Conservation (phyloP, 2,888 invertebrate species). For the Hirtodrosophila alboralis region DNA sequence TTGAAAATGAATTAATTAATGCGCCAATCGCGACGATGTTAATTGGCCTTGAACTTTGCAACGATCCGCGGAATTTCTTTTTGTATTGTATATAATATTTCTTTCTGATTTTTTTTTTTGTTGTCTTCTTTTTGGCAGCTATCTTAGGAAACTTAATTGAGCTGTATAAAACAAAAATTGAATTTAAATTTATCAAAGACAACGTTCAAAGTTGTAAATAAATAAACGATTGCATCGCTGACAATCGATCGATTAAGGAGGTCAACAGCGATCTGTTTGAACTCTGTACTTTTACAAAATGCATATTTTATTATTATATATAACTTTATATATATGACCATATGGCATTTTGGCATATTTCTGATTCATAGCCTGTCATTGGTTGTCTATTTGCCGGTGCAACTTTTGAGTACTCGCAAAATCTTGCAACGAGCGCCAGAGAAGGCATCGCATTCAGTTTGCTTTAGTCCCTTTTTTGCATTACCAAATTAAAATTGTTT, state of each 20-base stretch:
- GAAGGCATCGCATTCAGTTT: slow-evolving; percentile 26
- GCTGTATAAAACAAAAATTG: slow-evolving; percentile 42
- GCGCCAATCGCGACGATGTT: slow-evolving; percentile 56
- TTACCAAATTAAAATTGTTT: slow-evolving; percentile 46
- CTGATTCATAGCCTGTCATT: slow-evolving; percentile 22
- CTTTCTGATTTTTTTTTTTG: slow-evolving; percentile 21
- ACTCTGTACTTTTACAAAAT: slow-evolving; percentile 2
- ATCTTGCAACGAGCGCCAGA: slow-evolving; percentile 14
- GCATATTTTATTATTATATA: neutral
- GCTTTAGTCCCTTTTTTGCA: slow-evolving; percentile 36
- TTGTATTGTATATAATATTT: slow-evolving; percentile 17
- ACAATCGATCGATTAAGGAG: slow-evolving; percentile 49
- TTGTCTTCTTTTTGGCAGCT: slow-evolving; percentile 53
- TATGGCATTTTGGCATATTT: slow-evolving; percentile 19
- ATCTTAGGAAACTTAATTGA: slow-evolving; percentile 60
- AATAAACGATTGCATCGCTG: slow-evolving; percentile 29
- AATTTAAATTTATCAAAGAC: slow-evolving; percentile 34
- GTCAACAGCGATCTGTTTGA: slow-evolving; percentile 32
- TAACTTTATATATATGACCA: neutral
- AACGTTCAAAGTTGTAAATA: slow-evolving; percentile 26
- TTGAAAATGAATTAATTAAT: slow-evolving; percentile 21
- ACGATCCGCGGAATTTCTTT: slow-evolving; percentile 31
- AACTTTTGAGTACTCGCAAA: neutral
- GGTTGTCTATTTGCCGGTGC: slow-evolving; percentile 7
- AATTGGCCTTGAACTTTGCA: slow-evolving; percentile 66